phyloP scores from a whole-genome alignment of 1,140 invertebrate genomes.

The Oncopeltus fasciatus region DNA sequence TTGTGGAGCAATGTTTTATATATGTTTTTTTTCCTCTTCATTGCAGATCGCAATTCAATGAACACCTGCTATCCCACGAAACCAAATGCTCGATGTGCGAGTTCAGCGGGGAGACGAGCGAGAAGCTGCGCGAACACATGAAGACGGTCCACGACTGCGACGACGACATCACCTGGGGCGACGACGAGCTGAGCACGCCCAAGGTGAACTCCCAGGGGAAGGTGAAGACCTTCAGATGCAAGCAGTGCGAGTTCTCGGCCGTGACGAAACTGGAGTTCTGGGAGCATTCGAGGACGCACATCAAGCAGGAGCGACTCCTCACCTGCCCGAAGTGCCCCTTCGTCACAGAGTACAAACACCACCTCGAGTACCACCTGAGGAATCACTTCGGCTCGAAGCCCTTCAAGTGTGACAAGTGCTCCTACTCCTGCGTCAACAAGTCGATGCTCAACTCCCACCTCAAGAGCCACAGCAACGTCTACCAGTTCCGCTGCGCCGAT shows the following conservation, averaged over 20 bases:
- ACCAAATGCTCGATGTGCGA: conserved; percentile 22
- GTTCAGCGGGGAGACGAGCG: conserved; percentile 19
- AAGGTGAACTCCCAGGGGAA: conserved; percentile 68
- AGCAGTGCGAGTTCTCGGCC: conserved; percentile 73
- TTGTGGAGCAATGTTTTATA: too few relatives aligned
- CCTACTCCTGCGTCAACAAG: conserved; percentile 93
- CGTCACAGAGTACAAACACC: conserved; percentile 97
- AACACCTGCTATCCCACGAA: conserved; percentile 21
- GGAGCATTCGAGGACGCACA: conserved; percentile 80
- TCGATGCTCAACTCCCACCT: conserved; percentile 98
- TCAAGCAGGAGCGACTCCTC: conserved; percentile 82
- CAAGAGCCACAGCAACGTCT: conserved; percentile 93
- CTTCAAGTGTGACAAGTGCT: conserved; percentile 85
- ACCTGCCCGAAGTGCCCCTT: conserved; percentile 87
- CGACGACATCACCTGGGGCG: conserved; percentile 32
- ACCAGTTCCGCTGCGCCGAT: conserved; percentile 87
- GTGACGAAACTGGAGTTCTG: conserved; percentile 85
- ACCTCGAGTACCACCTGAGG: conserved; percentile 89
- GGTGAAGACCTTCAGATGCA: conserved; percentile 80
- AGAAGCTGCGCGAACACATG: conserved; percentile 20
- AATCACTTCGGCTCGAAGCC: conserved; percentile 94
- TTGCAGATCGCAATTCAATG: conserved; percentile 22
- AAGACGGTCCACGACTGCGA: conserved; percentile 15
- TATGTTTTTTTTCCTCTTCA: neutral
- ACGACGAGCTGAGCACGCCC: conserved; percentile 50